Evolutionary conservation across 2,797 vertebrate genomes (phyloP).

Genomic region (Tenualosa thibaudeaui): DNA sequence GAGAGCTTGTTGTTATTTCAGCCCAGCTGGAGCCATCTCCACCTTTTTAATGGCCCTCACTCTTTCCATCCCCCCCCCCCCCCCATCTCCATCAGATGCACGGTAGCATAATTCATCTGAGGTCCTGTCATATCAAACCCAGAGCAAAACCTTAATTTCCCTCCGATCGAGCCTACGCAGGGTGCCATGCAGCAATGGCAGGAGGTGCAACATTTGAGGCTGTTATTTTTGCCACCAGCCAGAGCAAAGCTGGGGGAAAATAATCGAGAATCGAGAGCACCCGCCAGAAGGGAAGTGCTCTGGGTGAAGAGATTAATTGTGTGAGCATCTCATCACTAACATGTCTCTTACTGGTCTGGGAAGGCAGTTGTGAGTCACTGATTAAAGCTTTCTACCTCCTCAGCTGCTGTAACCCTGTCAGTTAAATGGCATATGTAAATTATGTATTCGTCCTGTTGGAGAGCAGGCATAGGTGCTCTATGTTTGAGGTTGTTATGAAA

Average conservation of each 20-base stretch:
- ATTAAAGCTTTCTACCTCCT: not conserved
- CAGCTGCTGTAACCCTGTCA: not conserved
- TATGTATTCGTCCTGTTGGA: not conserved
- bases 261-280: not conserved
- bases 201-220: not conserved
- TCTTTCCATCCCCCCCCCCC: conserved; percentile 43
- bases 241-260: not conserved
- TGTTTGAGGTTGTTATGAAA: conserved; percentile 5
- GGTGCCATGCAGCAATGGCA: not conserved
- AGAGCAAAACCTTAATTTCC: not conserved
- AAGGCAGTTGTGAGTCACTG: not conserved
- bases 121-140: not conserved
- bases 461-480: not conserved
- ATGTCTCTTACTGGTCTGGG: not conserved
- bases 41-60: conserved; percentile 12
- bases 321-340: conserved; percentile 6
- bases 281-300: not conserved
- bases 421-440: not conserved
- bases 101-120: conserved; percentile 23
- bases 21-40: not conserved
- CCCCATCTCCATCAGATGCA: conserved; percentile 6
- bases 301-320: conserved; percentile 10
- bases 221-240: not conserved
- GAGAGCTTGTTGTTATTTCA: conserved; percentile 3
- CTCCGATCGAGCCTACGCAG: not conserved